Evolutionary conservation across 2,113 vertebrate genomes (phyloP).

Genomic region (Phalacrocorax aristotelis): DNA sequence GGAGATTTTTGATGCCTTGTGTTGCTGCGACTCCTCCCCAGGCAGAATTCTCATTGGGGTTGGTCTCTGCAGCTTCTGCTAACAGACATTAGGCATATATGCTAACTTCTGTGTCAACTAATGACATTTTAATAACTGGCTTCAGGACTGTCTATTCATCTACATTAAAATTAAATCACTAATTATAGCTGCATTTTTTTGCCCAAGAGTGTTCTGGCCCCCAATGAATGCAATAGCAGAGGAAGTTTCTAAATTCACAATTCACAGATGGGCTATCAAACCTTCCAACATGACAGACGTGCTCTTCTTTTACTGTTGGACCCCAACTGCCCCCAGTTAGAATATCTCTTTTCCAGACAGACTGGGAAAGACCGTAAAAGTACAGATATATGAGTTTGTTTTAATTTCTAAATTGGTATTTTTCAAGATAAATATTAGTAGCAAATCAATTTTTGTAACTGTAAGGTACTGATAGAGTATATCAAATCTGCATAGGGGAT

Average conservation of each 20-base stretch:
- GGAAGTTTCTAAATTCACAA: constrained; percentile 28
- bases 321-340: background rate
- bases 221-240: background rate
- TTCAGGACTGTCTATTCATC: constrained; percentile 61
- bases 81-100: constrained; percentile 19
- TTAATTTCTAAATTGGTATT: background rate
- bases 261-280: background rate
- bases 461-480: background rate
- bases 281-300: background rate
- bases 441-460: background rate
- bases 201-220: constrained; percentile 42
- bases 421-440: background rate
- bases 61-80: constrained; percentile 38
- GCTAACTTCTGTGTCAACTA: constrained; percentile 48
- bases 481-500: background rate
- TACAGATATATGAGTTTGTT: background rate
- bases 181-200: constrained; percentile 55
- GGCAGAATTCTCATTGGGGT: background rate
- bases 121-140: constrained; percentile 64
- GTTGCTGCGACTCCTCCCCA: background rate
- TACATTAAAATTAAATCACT: constrained; percentile 58
- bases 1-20: background rate
- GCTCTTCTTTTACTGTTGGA: background rate
- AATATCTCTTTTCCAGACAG: background rate
- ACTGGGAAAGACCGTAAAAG: background rate